phyloP scores from a whole-genome alignment of 2,113 vertebrate genomes.

The Laterallus jamaicensis region DNA sequence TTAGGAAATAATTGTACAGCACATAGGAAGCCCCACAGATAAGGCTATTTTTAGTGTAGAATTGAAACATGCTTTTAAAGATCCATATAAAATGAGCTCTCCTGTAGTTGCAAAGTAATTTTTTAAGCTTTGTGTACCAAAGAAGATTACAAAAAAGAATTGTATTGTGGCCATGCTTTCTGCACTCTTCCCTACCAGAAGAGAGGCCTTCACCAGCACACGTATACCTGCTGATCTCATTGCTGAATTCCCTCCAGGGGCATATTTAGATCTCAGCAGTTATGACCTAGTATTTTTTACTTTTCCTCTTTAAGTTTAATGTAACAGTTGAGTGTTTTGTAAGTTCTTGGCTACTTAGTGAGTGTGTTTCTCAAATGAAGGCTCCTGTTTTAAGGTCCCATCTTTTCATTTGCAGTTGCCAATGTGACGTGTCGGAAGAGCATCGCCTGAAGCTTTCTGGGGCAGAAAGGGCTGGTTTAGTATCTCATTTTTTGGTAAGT shows the following conservation, averaged over 20 bases:
- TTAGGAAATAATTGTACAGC: background rate
- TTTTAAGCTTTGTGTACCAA: background rate
- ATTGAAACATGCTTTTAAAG: background rate
- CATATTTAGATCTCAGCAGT: background rate
- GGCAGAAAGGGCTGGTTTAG: constrained; percentile 33
- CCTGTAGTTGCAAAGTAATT: background rate
- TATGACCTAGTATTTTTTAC: background rate
- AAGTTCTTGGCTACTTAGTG: background rate
- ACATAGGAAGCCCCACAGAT: background rate
- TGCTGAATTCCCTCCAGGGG: background rate
- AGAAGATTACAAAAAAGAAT: background rate
- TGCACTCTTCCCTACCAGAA: background rate
- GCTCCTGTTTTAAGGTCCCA: background rate
- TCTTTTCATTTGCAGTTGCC: constrained; percentile 66
- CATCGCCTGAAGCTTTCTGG: background rate
- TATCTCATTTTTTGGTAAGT: constrained; percentile 66
- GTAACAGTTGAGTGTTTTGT: background rate
- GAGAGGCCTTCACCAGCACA: background rate
- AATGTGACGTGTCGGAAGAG: constrained; percentile 49
- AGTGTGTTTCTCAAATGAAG: background rate
- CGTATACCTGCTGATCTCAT: fast-evolving
- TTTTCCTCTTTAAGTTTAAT: background rate
- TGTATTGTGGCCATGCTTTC: background rate
- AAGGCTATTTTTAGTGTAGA: background rate
- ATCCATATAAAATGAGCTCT: background rate